Percentiles rank a stretch among this genome's conserved stretches.
phyloP scores from a whole-genome alignment of 2,797 vertebrate species.

The Gallinago nigripennis region DNA sequence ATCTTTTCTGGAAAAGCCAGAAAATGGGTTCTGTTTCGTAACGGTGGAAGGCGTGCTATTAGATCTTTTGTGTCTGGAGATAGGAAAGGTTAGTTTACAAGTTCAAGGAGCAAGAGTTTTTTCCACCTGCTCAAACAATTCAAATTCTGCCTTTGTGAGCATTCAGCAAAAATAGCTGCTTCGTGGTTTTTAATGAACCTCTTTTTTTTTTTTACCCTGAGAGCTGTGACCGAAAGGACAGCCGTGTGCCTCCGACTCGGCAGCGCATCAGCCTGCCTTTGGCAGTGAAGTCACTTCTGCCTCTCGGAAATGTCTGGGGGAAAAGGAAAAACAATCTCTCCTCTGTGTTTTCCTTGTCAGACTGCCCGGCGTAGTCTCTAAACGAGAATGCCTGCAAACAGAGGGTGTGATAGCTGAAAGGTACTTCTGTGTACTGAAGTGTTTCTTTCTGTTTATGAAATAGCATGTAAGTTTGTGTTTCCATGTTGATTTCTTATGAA shows the following conservation, averaged over 20 bases:
- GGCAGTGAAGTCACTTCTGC: neutral
- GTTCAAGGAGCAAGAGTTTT: conserved; percentile 17
- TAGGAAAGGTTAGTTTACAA: conserved; percentile 6
- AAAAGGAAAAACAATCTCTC: neutral
- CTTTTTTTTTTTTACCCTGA: neutral
- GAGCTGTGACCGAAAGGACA: neutral
- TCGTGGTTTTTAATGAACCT: neutral
- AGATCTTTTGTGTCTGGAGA: neutral
- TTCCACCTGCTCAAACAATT: conserved; percentile 18
- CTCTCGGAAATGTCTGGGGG: neutral
- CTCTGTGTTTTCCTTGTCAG: neutral
- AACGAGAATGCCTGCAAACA: neutral
- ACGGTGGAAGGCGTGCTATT: neutral
- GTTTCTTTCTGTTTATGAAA: neutral
- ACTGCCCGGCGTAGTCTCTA: neutral
- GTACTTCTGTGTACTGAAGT: neutral
- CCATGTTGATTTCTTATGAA: neutral
- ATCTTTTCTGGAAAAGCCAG: neutral
- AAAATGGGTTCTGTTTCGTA: neutral
- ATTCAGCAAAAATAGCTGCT: neutral
- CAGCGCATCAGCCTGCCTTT: neutral
- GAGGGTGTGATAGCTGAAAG: neutral
- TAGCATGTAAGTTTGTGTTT: neutral
- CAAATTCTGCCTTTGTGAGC: neutral
- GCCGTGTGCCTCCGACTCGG: neutral